phyloP scores from a whole-genome alignment of 2,113 vertebrate genomes.

The Chascanopsetta lugubris region DNA sequence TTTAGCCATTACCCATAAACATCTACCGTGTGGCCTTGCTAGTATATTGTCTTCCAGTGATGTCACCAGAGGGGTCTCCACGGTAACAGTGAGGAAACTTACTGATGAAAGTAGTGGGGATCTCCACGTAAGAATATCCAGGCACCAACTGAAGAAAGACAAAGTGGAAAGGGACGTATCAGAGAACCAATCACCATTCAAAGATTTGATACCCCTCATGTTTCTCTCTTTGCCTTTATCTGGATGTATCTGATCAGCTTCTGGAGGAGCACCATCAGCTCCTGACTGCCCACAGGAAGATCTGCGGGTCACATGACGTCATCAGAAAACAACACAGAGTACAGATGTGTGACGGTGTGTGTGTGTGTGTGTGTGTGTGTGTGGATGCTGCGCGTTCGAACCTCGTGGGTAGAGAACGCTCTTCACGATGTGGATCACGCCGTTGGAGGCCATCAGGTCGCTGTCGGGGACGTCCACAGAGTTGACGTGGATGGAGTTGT shows the following conservation, averaged over 20 bases:
- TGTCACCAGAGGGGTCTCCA: too few relatives aligned
- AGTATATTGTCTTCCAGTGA: too few relatives aligned
- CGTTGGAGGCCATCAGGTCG: slow-evolving; percentile 95
- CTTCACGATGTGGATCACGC: slow-evolving; percentile 93
- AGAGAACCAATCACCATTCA: slow-evolving; percentile 7
- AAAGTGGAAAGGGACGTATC: background rate
- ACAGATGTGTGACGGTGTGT: too few relatives aligned
- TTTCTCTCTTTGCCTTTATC: slow-evolving; percentile 85
- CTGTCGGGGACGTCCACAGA: slow-evolving; percentile 86
- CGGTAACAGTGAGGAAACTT: slow-evolving; percentile 70
- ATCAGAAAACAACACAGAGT: slow-evolving; percentile 2
- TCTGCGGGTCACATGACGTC: slow-evolving; percentile 78
- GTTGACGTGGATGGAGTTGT: slow-evolving; percentile 90
- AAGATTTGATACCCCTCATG: background rate
- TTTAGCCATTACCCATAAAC: too few relatives aligned
- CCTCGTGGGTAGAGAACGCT: slow-evolving; percentile 93
- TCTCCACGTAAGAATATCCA: slow-evolving; percentile 88
- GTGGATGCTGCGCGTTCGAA: slow-evolving; percentile 49
- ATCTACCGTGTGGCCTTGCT: too few relatives aligned
- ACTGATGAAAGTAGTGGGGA: slow-evolving; percentile 93
- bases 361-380: too few relatives aligned
- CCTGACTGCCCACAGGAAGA: slow-evolving; percentile 89
- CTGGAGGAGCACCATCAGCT: slow-evolving; percentile 86
- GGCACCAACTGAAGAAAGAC: slow-evolving; percentile 85
- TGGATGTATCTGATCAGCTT: slow-evolving; percentile 93